Conservation (phyloP, 2,888 invertebrate genomes). For the Rhagonycha fulva region DNA sequence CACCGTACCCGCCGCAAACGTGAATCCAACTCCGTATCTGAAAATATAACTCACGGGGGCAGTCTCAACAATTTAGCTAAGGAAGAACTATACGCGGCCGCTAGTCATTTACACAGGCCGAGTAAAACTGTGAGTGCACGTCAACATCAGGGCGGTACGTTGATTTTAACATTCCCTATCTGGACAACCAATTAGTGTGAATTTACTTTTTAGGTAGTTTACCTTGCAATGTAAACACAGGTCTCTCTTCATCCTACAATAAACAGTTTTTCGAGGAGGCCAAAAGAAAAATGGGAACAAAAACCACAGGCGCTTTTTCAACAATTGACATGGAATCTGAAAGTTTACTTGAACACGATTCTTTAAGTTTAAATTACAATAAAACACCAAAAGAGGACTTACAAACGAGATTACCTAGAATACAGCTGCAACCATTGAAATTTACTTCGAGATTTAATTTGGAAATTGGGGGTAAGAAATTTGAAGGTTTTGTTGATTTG, state of each 20-base stretch:
- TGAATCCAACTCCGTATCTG: constrained; percentile 57
- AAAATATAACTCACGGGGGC: constrained; percentile 61
- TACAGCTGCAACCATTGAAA: constrained; percentile 15
- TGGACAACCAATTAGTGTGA: not conserved
- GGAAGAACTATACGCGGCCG: constrained; percentile 51
- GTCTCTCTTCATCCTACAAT: constrained; percentile 39
- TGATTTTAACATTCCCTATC: not conserved
- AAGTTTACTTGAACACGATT: constrained; percentile 47
- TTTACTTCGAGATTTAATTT: constrained; percentile 23
- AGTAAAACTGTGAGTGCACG: constrained; percentile 52
- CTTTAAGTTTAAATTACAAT: constrained; percentile 44
- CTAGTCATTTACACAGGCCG: constrained; percentile 40
- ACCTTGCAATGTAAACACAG: constrained; percentile 53
- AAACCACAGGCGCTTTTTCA: constrained; percentile 39
- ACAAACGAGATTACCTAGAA: constrained; percentile 25
- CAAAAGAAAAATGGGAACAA: constrained; percentile 39
- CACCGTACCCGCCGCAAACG: constrained; percentile 51
- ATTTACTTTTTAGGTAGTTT: constrained; percentile 46
- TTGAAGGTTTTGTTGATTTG: not conserved
- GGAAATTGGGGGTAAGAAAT: constrained; percentile 15
- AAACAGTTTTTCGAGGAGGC: constrained; percentile 51
- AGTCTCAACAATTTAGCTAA: constrained; percentile 63
- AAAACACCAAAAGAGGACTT: constrained; percentile 29
- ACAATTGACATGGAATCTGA: constrained; percentile 48
- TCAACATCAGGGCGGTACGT: constrained; percentile 67